Base-by-base conservation (phyloP, 2,113 vertebrate genomes). In the Rhynchomys soricoides region DNA sequence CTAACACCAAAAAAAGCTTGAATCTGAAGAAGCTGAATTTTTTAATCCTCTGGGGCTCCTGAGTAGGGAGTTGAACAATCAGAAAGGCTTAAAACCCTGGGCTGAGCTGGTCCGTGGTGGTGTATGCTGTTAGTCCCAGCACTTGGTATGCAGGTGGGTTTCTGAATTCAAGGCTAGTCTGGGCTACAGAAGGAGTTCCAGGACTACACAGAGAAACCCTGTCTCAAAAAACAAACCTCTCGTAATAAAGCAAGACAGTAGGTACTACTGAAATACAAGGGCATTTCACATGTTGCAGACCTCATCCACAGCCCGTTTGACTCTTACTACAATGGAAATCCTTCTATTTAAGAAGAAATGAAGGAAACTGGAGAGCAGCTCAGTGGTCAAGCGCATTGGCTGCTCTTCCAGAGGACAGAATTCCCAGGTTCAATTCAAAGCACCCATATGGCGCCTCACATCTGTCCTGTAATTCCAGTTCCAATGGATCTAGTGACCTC, bases 21-120 rank as follows among this genome's bases (percentile, higher is more conserved):
- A 74, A 37, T 57, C 21, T 88, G 64, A 43, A 70, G 55, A 90
- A 79, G 66, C 70, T 13, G 50, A 89, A n/a, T 22, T 24, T 40
- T 70, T 83, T 83, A 43, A 57, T 26, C 45, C 66, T 43, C 13
- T 16, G 43, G 45, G 6, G 68, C 40, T 94, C 88, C 34, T 1
- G 3, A 43, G 26, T 89, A 40, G 50, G 74, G 82, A 87, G 29
- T 19, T 13, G 17, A 75, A 66, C 64, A 74, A 87, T 78, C 77
- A 73, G 50, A 43, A 45, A 95, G 68, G 17, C 62, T 90, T 95
- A 45, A 59, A 93, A 86, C 45, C 79, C n/a, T 91, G 15, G 26
- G 73, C 68, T n/a, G 68, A n/a, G 68, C 37, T 71, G 68, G 68
- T 7, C 37, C 8, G 17, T n/a, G 68, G 37, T 71, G 68, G 68